These are phyloP conservation scores for Riparia riparia DNA, from an alignment of 2,113 vertebrate species.

Conservation along the genomic window DNA sequence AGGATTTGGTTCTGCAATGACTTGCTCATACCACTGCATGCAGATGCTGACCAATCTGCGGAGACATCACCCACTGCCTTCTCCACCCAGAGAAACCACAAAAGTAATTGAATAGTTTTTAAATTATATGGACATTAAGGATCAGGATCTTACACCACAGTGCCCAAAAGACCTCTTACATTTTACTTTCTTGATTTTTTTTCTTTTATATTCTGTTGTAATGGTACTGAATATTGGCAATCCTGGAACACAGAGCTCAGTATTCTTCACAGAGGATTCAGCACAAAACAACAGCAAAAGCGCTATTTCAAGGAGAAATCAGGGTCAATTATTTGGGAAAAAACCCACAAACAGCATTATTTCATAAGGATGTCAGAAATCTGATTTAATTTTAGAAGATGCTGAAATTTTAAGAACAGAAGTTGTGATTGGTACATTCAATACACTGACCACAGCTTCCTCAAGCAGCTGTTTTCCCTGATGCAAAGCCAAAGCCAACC, in stretches of 20 bases:
- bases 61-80: background rate
- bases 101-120: background rate
- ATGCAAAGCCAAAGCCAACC: background rate
- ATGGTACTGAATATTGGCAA: background rate
- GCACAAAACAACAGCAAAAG: background rate
- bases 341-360: background rate
- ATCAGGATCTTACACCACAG: background rate
- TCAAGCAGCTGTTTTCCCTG: background rate
- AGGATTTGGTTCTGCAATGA: background rate
- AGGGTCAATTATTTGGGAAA: background rate
- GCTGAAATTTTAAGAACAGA: background rate
- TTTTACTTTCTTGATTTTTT: background rate
- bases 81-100: background rate
- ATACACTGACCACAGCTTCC: background rate
- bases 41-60: background rate
- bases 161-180: background rate
- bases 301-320: background rate
- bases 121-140: background rate
- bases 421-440: background rate
- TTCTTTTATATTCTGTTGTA: background rate
- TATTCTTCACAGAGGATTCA: background rate
- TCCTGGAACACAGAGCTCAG: background rate
- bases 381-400: background rate
- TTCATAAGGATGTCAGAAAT: background rate
- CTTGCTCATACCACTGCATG: background rate